Evolutionary conservation across 2,797 vertebrate genomes (phyloP), one percentile per base, ranked within the genome.

Genomic region (Sebastes melanostomus): DNA sequence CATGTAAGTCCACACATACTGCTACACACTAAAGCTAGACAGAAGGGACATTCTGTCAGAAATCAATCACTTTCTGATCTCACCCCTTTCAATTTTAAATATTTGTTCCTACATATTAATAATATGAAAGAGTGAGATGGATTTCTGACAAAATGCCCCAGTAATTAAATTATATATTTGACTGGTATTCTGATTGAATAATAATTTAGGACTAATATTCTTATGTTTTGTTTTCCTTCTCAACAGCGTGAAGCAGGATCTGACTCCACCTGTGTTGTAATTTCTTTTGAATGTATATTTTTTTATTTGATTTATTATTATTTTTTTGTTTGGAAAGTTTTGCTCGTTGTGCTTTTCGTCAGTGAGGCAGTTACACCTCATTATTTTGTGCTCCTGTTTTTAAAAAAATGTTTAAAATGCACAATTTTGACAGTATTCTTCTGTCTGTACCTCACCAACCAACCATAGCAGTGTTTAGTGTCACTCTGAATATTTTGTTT

Each of bases 271-370:
- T 36, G 25, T 65, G 20, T 24, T 66, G 25, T 84, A 4, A 7
- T 36, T 88, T 46, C 1, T 38, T 80, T 75, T 59, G 5, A 54
- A 27, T 86, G 14, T 68, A 54, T 3, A 22, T 65, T 67, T 46
- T 77, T 32, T 2, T 22, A 2, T 16, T 27, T 77, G 29, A 29
- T 67, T 58, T 66, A 6, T 67, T 16, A 16, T 46, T 42, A 42
- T 42, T 16, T 46, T 6, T 42, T 25, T 30, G 11, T 52, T 10
- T 70, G 9, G 36, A 22, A 20, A 3, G 4, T 8, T 12, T 32
- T n/a, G 58, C 52, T 32, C 10, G 1, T 13, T 20, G 18, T 66
- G n/a, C 30, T 11, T 27, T 56, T 62, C 36, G 18, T 68, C 1
- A 30, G 55, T 78, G 58, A 71, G 10, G 62, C 22, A 34, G 61